Evolutionary conservation across 2,113 vertebrate species (phyloP).

Genomic region (Rhynchopsitta pachyrhyncha): DNA sequence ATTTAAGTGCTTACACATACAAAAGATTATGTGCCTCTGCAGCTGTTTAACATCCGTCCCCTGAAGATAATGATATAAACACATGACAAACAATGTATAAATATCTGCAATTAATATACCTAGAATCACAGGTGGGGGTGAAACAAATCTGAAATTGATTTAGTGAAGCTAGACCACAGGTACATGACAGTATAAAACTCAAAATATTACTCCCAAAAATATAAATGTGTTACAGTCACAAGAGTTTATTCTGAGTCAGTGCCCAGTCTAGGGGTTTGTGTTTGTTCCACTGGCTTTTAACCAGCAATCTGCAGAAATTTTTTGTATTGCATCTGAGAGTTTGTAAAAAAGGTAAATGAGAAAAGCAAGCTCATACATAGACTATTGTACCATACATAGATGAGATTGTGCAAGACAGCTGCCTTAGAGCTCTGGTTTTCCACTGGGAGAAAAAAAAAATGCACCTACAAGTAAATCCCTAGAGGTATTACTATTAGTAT

Average conservation of each 20-base stretch:
- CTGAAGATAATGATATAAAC: background rate
- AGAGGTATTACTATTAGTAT: background rate
- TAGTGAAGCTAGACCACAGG: background rate
- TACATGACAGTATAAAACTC: background rate
- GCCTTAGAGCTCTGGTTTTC: background rate
- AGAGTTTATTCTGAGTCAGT: background rate
- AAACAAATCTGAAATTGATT: background rate
- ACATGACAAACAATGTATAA: background rate
- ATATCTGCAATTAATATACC: background rate
- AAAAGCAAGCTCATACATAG: background rate
- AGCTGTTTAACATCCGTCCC: conserved; percentile 1
- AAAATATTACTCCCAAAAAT: background rate
- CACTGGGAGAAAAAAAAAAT: background rate
- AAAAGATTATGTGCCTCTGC: background rate
- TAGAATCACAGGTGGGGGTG: background rate
- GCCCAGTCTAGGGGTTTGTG: background rate
- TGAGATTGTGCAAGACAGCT: background rate
- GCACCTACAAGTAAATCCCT: background rate
- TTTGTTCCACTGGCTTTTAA: background rate
- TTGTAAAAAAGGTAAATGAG: background rate
- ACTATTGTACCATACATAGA: background rate
- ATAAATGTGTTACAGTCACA: background rate
- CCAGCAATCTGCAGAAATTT: background rate
- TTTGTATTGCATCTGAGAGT: background rate
- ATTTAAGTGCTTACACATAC: background rate